These are phyloP conservation scores for Phalloptychus januarius DNA, from an alignment of 2,797 vertebrate genomes.

Conservation along the genomic window DNA sequence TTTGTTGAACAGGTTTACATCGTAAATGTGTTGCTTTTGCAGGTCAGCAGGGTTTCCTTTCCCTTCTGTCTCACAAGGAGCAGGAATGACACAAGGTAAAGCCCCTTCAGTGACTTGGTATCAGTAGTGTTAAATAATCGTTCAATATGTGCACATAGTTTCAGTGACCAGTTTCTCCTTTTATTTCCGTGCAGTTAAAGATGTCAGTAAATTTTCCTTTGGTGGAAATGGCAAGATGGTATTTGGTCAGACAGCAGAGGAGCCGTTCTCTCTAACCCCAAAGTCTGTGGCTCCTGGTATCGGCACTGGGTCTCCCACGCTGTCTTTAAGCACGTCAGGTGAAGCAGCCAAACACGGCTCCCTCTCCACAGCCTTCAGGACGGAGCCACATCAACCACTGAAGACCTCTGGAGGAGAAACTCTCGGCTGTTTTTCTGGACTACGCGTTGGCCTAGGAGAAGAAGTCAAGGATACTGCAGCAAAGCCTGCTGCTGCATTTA, in stretches of 20 bases:
- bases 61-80: slow-evolving; percentile 61
- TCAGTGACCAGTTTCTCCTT: neutral
- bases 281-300: slow-evolving; percentile 67
- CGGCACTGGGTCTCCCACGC: slow-evolving; percentile 39
- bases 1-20: neutral
- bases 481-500: slow-evolving; percentile 59
- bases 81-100: slow-evolving; percentile 70
- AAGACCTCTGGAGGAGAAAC: slow-evolving; percentile 88
- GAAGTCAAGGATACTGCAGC: slow-evolving; percentile 76
- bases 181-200: slow-evolving; percentile 72
- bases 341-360: slow-evolving; percentile 66
- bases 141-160: neutral
- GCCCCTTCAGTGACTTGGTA: neutral
- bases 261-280: slow-evolving; percentile 72
- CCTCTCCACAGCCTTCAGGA: slow-evolving; percentile 58
- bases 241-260: slow-evolving; percentile 76
- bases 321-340: slow-evolving; percentile 52
- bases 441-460: slow-evolving; percentile 89
- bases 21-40: slow-evolving; percentile 28
- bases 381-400: slow-evolving; percentile 68
- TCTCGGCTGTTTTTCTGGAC: slow-evolving; percentile 90
- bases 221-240: slow-evolving; percentile 70
- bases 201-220: slow-evolving; percentile 77
- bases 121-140: neutral
- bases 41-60: slow-evolving; percentile 67